Conservation (phyloP, 2,888 invertebrate genomes). For the Hetaerina titia region DNA sequence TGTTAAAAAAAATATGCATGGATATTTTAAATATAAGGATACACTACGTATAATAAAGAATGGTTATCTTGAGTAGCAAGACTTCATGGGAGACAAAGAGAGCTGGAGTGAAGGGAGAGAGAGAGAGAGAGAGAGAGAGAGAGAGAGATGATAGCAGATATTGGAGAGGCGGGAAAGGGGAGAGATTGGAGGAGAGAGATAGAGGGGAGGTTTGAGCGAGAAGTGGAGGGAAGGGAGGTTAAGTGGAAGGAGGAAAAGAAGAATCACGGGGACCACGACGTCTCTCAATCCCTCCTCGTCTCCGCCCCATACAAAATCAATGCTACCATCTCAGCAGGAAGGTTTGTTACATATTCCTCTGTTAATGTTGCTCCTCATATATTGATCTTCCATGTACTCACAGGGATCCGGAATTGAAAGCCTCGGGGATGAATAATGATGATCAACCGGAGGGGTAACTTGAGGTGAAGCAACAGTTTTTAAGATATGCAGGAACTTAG, state of each 20-base stretch:
- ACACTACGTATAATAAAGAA: background rate
- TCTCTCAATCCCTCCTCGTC: too few relatives aligned
- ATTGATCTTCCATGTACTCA: background rate
- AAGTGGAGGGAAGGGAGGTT: background rate
- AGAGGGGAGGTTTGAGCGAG: background rate
- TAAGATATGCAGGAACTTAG: too few relatives aligned
- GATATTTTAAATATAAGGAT: background rate
- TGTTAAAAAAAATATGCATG: background rate
- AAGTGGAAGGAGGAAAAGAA: background rate
- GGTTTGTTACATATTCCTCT: background rate
- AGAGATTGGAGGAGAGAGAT: background rate
- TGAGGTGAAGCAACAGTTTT: background rate
- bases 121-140: background rate
- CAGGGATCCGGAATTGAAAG: too few relatives aligned
- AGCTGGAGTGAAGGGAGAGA: background rate
- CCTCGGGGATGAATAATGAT: too few relatives aligned
- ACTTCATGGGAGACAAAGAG: background rate
- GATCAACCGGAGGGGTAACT: too few relatives aligned
- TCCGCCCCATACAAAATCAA: background rate
- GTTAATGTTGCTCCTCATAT: background rate
- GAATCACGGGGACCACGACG: background rate
- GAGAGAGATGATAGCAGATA: background rate
- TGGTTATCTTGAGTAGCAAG: background rate
- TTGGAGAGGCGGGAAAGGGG: background rate
- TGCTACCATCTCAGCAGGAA: background rate